Percentiles rank a stretch among this genome's conserved stretches.
Evolutionary conservation across 2,113 vertebrate genomes (phyloP).

Genomic region (Antennarius striatus): DNA sequence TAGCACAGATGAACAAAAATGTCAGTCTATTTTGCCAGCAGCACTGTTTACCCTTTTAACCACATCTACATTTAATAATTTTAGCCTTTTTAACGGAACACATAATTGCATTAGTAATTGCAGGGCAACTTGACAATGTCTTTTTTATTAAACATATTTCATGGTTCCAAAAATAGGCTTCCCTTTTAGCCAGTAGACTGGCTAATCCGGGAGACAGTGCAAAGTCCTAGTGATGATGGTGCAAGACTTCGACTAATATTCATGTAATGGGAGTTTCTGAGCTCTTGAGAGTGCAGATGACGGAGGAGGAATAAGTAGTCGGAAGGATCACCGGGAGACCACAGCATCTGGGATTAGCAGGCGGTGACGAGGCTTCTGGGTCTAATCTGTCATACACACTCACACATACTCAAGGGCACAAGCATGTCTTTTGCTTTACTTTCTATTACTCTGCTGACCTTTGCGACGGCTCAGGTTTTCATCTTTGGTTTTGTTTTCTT

Average conservation of each 20-base stretch:
- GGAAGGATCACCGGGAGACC: constrained; percentile 29
- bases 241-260: constrained; percentile 55
- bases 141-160: constrained; percentile 45
- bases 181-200: constrained; percentile 35
- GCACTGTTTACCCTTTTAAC: too few species aligned
- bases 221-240: constrained; percentile 33
- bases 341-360: constrained; percentile 63
- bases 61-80: too few species aligned
- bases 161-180: constrained; percentile 54
- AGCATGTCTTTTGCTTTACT: constrained; percentile 35
- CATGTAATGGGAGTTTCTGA: constrained; percentile 57
- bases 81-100: constrained; percentile 4
- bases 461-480: constrained; percentile 46
- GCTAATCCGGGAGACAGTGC: constrained; percentile 58
- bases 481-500: constrained; percentile 48
- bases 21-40: neutral
- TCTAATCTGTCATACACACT: constrained; percentile 61
- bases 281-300: constrained; percentile 39
- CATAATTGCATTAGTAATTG: constrained; percentile 37
- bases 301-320: constrained; percentile 52
- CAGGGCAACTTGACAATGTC: constrained; percentile 21
- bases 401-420: constrained; percentile 10
- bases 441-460: constrained; percentile 39
- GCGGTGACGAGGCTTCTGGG: constrained; percentile 55
- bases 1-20: neutral